Conservation (phyloP, 2,113 vertebrate genomes). For the Sclerurus mexicanus region DNA sequence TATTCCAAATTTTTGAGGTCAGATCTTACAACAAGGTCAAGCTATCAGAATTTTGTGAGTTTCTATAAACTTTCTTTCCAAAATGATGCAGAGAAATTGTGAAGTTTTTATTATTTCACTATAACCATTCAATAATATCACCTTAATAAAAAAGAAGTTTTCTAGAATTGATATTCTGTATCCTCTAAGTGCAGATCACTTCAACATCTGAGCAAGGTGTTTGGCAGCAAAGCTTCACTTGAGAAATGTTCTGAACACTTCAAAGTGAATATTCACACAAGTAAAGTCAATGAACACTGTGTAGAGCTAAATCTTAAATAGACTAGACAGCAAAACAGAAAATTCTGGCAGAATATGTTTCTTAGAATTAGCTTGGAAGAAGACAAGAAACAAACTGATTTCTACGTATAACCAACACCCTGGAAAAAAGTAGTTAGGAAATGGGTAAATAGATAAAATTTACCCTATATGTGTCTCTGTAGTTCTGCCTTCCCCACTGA, state of each 20-base stretch:
- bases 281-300: neutral
- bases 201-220: neutral
- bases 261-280: neutral
- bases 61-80: neutral
- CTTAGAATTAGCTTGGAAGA: neutral
- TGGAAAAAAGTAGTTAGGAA: neutral
- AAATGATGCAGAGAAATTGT: neutral
- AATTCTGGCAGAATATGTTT: neutral
- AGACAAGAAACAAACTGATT: neutral
- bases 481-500: conserved; percentile 89
- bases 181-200: neutral
- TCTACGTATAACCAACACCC: neutral
- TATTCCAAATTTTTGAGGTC: neutral
- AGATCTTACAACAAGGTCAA: neutral
- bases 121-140: neutral
- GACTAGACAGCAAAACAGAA: neutral
- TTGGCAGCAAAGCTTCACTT: neutral
- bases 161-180: neutral
- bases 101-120: neutral
- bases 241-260: neutral
- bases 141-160: neutral
- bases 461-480: conserved; percentile 90
- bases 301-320: neutral
- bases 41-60: neutral
- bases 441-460: neutral